A percentile compares a stretch with the other conserved stretches of the same genome.
Conservation (phyloP, 2,888 invertebrate genomes). For the Thymelicus sylvestris region DNA sequence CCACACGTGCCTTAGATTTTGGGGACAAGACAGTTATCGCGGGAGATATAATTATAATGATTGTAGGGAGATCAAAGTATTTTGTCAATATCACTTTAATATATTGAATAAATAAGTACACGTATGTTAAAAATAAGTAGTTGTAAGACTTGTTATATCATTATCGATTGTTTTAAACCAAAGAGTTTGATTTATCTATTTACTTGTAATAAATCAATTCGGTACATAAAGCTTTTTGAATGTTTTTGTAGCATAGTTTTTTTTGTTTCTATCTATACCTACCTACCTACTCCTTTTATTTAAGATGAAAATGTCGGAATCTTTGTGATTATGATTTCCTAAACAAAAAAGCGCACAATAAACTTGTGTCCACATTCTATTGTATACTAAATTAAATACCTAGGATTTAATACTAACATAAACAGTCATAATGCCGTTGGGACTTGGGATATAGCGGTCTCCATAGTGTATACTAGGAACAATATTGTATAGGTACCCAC, state of each 20-base stretch:
- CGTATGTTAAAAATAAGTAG: slow-evolving; percentile 19
- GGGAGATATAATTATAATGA: background rate
- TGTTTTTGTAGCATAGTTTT: background rate
- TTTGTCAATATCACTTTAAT: slow-evolving; percentile 24
- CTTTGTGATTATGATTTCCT: no score
- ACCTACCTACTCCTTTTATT: no score
- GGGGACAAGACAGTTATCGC: background rate
- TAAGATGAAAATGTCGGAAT: no score
- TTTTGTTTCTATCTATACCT: no score
- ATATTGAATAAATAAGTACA: slow-evolving; percentile 31
- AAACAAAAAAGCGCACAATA: no score
- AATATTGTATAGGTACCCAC: no score
- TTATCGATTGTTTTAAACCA: slow-evolving; percentile 13
- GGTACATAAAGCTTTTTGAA: background rate
- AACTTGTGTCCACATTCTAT: no score
- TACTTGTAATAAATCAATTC: slow-evolving; percentile 7
- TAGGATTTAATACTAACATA: no score
- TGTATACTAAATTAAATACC: no score
- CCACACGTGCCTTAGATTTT: background rate
- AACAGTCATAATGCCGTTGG: no score
- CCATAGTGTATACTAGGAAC: no score
- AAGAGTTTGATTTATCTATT: slow-evolving; percentile 15
- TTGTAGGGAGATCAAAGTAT: slow-evolving; percentile 20
- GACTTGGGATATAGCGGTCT: no score
- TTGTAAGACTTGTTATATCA: slow-evolving; percentile 15